Percentiles rank a stretch among this genome's conserved stretches.
Conservation (phyloP, 2,113 vertebrate genomes). For the Tenrec ecaudatus region DNA sequence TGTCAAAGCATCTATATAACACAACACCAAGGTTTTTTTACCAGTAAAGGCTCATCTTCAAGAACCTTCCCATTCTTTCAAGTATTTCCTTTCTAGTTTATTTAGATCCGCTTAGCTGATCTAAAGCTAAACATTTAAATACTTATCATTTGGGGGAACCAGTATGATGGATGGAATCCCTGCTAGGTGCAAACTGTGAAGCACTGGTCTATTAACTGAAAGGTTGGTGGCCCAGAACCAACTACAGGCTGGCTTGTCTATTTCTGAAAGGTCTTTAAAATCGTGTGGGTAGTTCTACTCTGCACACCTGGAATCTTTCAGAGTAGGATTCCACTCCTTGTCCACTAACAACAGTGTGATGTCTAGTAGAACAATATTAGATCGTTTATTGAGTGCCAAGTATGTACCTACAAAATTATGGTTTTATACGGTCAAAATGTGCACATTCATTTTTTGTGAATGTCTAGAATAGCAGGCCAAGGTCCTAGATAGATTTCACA, state of each 20-base stretch:
- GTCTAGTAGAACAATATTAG: background rate
- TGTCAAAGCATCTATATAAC: background rate
- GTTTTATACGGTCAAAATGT: conserved; percentile 10
- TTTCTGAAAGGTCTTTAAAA: background rate
- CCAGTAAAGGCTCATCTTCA: background rate
- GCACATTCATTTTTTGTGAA: background rate
- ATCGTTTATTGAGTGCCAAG: background rate
- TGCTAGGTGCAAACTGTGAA: background rate
- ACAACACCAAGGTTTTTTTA: background rate
- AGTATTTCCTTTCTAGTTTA: conserved; percentile 2
- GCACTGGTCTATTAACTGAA: background rate
- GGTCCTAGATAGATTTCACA: conserved; percentile 46
- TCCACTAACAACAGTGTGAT: background rate
- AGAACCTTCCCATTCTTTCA: background rate
- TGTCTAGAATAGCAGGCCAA: background rate
- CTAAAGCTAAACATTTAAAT: background rate
- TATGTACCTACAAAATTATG: conserved; percentile 10
- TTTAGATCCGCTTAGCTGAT: background rate
- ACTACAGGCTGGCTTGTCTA: background rate
- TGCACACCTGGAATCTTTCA: background rate
- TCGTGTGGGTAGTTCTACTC: background rate
- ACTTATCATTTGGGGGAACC: background rate
- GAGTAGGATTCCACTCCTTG: background rate
- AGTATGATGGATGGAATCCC: background rate
- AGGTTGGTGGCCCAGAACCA: background rate